These are phyloP conservation scores for Aleiodes leptofemur DNA, from an alignment of 2,888 invertebrate species.

Conservation along the genomic window DNA sequence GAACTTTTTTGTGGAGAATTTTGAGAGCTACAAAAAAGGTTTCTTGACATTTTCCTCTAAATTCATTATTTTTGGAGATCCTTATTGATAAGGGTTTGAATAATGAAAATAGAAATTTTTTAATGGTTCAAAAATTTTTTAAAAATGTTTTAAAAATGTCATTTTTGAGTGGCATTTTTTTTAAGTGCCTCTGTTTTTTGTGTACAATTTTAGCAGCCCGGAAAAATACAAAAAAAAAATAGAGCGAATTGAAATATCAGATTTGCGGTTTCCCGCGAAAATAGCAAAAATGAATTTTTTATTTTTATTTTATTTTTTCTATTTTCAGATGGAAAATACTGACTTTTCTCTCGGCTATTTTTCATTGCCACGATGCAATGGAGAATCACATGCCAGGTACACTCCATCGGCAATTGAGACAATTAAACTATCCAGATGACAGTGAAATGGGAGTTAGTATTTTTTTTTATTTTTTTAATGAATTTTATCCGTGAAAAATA, in stretches of 20 bases:
- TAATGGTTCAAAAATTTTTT: too few relatives aligned
- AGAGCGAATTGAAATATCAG: slow-evolving; percentile 38
- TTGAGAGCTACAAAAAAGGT: too few relatives aligned
- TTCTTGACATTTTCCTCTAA: too few relatives aligned
- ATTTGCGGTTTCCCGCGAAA: slow-evolving; percentile 15
- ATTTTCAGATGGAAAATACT: slow-evolving; percentile 37
- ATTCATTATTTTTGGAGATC: too few relatives aligned
- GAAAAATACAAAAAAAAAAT: neutral
- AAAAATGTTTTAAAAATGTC: neutral
- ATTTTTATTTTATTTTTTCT: slow-evolving; percentile 19
- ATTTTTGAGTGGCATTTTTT: neutral
- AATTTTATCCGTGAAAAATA: neutral
- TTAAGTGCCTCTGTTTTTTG: neutral
- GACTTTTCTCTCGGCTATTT: slow-evolving; percentile 23
- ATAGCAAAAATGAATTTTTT: neutral
- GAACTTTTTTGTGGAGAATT: too few relatives aligned
- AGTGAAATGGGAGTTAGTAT: slow-evolving; percentile 66
- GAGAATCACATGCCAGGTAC: slow-evolving; percentile 51
- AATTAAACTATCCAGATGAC: slow-evolving; percentile 65
- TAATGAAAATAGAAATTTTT: too few relatives aligned
- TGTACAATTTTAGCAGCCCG: too few relatives aligned
- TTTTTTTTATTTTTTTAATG: slow-evolving; percentile 17
- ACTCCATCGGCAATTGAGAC: slow-evolving; percentile 59
- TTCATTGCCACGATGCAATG: slow-evolving; percentile 37
- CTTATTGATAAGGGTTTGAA: too few relatives aligned